Conservation (phyloP, 2,797 vertebrate species). For the Pithecia hirsuta region DNA sequence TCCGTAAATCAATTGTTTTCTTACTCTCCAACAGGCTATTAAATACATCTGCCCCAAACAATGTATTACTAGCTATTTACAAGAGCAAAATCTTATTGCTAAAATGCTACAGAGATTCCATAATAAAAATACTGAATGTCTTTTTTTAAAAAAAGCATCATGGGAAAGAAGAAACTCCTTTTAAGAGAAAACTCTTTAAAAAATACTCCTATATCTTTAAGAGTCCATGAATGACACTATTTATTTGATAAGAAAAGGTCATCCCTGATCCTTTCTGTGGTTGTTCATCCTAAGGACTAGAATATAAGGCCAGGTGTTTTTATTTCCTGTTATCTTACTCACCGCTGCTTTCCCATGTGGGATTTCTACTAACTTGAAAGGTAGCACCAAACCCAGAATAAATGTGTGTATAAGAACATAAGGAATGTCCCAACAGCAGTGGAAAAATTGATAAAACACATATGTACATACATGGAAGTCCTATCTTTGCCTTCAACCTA, state of each 20-base stretch:
- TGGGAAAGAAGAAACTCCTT: slow-evolving; percentile 14
- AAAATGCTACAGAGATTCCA: neutral
- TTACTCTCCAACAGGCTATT: neutral
- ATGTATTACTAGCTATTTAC: neutral
- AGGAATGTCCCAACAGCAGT: neutral
- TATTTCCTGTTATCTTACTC: neutral
- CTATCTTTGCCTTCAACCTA: neutral
- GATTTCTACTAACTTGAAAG: slow-evolving; percentile 3
- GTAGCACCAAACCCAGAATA: neutral
- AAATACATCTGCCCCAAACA: neutral
- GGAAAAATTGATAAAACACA: neutral
- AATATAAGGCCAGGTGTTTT: neutral
- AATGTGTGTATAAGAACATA: neutral
- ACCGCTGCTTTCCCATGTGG: neutral
- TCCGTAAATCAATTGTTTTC: neutral
- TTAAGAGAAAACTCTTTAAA: neutral
- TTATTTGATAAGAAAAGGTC: neutral
- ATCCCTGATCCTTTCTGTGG: neutral
- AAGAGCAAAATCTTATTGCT: neutral
- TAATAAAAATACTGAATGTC: neutral
- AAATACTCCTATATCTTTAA: neutral
- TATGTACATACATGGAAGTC: neutral
- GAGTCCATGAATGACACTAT: neutral
- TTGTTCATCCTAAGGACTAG: neutral
- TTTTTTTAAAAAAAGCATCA: neutral